Percentiles rank a stretch among this genome's conserved stretches.
These are phyloP conservation scores for Alca torda DNA, from an alignment of 2,797 vertebrate species.

Conservation along the genomic window DNA sequence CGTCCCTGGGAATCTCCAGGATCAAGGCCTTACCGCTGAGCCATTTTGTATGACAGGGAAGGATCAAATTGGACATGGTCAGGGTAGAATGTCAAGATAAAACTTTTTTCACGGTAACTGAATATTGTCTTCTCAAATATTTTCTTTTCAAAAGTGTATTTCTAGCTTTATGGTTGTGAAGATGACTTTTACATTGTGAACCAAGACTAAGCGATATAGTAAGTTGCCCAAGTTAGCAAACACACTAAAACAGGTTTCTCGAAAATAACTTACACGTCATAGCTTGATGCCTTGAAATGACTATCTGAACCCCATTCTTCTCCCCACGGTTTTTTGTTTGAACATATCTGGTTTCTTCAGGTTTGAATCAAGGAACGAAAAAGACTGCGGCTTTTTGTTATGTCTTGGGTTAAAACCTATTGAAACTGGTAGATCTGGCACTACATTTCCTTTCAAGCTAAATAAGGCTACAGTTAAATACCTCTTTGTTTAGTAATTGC, in stretches of 20 bases:
- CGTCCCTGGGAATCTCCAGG: neutral
- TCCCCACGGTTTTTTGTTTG: neutral
- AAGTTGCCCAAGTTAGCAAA: neutral
- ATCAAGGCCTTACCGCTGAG: neutral
- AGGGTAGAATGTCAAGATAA: neutral
- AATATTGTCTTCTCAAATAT: neutral
- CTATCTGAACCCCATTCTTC: neutral
- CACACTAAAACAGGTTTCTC: neutral
- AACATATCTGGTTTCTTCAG: neutral
- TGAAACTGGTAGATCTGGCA: neutral
- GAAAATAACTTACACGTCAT: neutral
- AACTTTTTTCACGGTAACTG: neutral
- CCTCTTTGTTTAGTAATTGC: conserved; percentile 30
- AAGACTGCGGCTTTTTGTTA: neutral
- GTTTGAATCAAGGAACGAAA: neutral
- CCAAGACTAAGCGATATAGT: neutral
- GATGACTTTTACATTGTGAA: neutral
- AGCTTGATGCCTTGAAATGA: neutral
- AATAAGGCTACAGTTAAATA: conserved; percentile 20
- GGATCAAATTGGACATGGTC: neutral
- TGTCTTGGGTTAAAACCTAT: neutral
- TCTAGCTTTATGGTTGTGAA: neutral
- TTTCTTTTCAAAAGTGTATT: neutral
- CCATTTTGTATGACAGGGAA: neutral
- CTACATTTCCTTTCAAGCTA: conserved; percentile 18